A percentile compares a stretch with the other conserved stretches of the same genome.
Evolutionary conservation across 2,113 vertebrate species (phyloP).

Genomic region (Corapipo altera): DNA sequence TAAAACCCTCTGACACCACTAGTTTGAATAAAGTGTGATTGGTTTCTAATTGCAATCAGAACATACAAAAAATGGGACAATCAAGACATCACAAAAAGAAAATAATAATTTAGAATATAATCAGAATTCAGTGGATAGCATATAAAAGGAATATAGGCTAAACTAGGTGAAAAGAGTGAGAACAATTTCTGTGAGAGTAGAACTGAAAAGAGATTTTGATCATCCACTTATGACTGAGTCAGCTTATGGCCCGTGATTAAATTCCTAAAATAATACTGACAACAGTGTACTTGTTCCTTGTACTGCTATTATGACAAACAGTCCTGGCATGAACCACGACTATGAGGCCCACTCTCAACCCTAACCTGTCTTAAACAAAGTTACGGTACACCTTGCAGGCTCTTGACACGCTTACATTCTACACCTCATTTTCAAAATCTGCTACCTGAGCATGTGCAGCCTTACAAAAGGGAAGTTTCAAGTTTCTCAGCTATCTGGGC

Average conservation of each 20-base stretch:
- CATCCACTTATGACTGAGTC: constrained; percentile 24
- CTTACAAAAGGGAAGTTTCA: neutral
- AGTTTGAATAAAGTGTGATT: neutral
- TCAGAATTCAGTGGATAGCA: neutral
- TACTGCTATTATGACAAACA: neutral
- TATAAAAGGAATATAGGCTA: neutral
- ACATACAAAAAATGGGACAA: neutral
- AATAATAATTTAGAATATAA: neutral
- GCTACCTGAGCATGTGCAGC: neutral
- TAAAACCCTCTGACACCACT: neutral
- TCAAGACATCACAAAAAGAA: neutral
- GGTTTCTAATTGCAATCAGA: neutral
- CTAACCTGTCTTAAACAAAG: neutral
- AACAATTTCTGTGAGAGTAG: neutral
- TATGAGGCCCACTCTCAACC: neutral
- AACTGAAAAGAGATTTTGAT: neutral
- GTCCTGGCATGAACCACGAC: constrained; percentile 2
- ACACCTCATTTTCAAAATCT: neutral
- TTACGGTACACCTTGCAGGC: constrained; percentile 11
- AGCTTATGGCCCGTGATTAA: constrained; percentile 30
- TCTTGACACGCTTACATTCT: neutral
- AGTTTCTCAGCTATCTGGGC: neutral
- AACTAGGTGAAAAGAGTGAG: neutral
- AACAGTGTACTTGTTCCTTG: constrained; percentile 1
- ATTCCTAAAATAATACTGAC: constrained; percentile 48